Evolutionary conservation across 2,113 vertebrate species (phyloP).

Genomic region (Alligator sinensis): DNA sequence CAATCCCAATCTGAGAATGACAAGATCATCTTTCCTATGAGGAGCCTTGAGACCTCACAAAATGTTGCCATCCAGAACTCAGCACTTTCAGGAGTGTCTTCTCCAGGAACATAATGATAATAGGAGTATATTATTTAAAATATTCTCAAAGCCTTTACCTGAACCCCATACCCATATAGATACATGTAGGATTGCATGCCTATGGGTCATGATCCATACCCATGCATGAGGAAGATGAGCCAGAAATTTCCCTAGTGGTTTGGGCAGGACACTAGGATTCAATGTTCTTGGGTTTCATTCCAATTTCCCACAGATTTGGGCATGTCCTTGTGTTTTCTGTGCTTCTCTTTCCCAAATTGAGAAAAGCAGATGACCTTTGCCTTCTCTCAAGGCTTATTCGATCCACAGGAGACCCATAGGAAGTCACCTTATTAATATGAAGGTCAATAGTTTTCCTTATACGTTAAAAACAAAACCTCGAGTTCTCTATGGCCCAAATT

Average conservation of each 20-base stretch:
- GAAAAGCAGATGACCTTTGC: background rate
- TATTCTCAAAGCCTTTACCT: background rate
- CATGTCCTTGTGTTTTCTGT: background rate
- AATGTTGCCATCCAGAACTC: background rate
- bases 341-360: background rate
- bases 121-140: background rate
- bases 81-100: background rate
- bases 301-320: background rate
- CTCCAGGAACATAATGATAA: background rate
- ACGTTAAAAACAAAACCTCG: background rate
- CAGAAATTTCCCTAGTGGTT: background rate
- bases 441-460: background rate
- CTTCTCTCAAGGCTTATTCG: background rate
- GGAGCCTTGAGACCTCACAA: background rate
- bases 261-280: background rate
- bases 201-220: background rate
- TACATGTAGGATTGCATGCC: background rate
- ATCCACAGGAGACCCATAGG: background rate
- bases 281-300: background rate
- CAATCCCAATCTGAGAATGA: background rate
- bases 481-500: background rate
- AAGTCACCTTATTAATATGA: background rate
- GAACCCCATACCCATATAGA: background rate
- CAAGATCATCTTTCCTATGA: background rate
- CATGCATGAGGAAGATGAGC: background rate